Evolutionary conservation across 2,113 vertebrate species (phyloP), one percentile per base, ranked within the genome.

Genomic region (Choloepus hoffmanni): DNA sequence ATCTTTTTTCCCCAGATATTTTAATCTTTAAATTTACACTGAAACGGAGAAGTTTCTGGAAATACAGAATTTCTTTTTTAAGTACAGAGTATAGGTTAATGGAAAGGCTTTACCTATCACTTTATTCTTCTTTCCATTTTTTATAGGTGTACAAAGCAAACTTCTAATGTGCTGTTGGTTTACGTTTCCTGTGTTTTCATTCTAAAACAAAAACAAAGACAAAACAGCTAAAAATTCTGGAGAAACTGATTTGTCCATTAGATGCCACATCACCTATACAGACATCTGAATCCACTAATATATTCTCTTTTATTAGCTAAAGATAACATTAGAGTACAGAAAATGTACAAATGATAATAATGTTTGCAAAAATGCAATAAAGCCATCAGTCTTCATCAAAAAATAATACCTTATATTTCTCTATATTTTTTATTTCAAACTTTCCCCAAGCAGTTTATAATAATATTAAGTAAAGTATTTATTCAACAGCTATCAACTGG

Each of bases 61-160:
- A 72, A 30, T 14, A 88, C 1, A 4, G 14, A 58, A 53, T 94
- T 77, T 63, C 30, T 88, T 63, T 33, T 40, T 8, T 12, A 65
- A 90, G 85, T 83, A 4, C 48, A 90, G 63, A 65, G 1, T 23
- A 58, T 33, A 70, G 30, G 65, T 50, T 45, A 77, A 33, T 7
- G 10, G 68, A 95, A 96, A 96, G 60, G 24, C 40, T 95, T 90
- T 99, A 99, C 99, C 99, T 98, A 99, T 99, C 81, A 99, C 99
- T 99, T 99, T 99, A 98, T 99, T 99, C 98, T 99, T 99, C 98
- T 99, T 99, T 65, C 99, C 99, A 81, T 99, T 99, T 98, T 99
- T 99, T 97, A 99, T 99, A 84, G 99, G 99, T 0, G 99, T 99
- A 96, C 99, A 99, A 94, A 99, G 99, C 98, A 99, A 98, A 98